Evolutionary conservation across 1,140 invertebrate genomes (phyloP), one percentile per base, ranked within the genome.

Genomic region (Drosophila rufa): DNA sequence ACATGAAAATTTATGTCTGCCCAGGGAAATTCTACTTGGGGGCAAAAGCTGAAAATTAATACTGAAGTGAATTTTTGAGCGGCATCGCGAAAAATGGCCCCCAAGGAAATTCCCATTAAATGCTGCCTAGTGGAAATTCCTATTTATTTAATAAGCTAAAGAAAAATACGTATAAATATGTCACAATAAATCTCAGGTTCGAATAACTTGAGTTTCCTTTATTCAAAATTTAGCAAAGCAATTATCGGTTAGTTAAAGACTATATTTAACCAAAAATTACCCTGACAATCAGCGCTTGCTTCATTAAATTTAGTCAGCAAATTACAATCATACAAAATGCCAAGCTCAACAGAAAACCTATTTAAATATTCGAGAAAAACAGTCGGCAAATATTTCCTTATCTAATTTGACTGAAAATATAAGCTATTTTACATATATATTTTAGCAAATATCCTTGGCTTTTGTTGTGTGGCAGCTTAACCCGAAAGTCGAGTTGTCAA

Each of bases 401-500:
- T 42, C n/a, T 47, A 27, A 25, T 66, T 30, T 36, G 12, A 6
- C 57, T 33, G 19, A 73, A 47, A 36, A 73, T 38, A 45, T 33
- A 57, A 22, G 14, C 27, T 51, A 17, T 19, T 43, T 57, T 11
- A 19, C 53, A 40, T 50, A 73, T 14, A 25, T 38, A 51, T 60
- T 45, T 17, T 38, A 43, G 25, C 8, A 17, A 25, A 45, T 38
- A 43, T 50, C 70, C 68, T 73, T 73, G 46, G 38, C 17, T 25
- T 61, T 69, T 33, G 27, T 75, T 48, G 45, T 33, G 38, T 8
- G 17, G 22, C 3, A 55, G 78, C 51, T 85, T 55, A 81, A 47
- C 48, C 40, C 33, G 27, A 51, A 64, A 89, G 80, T 89, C 80
- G 74, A 83, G 80, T 83, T 77, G 80, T 80, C 84, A 69, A 64